phyloP scores from a whole-genome alignment of 2,888 invertebrate species.

The Apamea anceps region DNA sequence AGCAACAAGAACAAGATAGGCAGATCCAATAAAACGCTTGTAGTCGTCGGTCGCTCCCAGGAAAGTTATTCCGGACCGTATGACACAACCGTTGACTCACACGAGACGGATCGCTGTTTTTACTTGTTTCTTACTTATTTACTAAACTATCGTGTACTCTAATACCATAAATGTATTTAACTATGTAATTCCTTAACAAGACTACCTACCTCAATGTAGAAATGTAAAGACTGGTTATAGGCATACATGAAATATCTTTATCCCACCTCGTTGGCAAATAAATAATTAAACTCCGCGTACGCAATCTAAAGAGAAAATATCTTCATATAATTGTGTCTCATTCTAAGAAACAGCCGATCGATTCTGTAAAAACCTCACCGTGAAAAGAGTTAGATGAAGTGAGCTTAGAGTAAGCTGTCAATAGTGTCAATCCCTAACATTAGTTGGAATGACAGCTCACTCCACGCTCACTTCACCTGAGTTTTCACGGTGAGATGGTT shows the following conservation, averaged over 20 bases:
- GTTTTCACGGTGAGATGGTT: too few relatives aligned
- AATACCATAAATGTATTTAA: background rate
- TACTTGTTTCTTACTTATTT: conserved; percentile 44
- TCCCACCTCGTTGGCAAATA: background rate
- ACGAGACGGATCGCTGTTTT: conserved; percentile 36
- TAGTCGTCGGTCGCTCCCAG: conserved; percentile 56
- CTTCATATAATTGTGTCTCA: background rate
- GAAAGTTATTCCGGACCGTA: conserved; percentile 74
- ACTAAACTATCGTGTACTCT: conserved; percentile 16
- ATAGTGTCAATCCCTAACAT: too few relatives aligned
- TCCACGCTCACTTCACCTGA: too few relatives aligned
- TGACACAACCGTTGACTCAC: conserved; percentile 80
- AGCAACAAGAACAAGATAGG: conserved; percentile 43
- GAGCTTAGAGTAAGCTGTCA: too few relatives aligned
- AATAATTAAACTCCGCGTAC: background rate
- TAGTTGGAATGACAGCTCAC: too few relatives aligned
- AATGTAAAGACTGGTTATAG: too few relatives aligned
- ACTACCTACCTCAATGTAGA: background rate
- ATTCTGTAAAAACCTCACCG: too few relatives aligned
- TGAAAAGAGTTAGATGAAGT: too few relatives aligned
- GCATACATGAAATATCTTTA: background rate
- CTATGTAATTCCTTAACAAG: background rate
- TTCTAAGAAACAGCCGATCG: background rate
- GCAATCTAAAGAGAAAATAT: background rate
- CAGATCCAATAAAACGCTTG: conserved; percentile 52